A percentile compares a stretch with the other conserved stretches of the same genome.
Conservation (phyloP, 2,113 vertebrate genomes). For the Pontoporia blainvillei region DNA sequence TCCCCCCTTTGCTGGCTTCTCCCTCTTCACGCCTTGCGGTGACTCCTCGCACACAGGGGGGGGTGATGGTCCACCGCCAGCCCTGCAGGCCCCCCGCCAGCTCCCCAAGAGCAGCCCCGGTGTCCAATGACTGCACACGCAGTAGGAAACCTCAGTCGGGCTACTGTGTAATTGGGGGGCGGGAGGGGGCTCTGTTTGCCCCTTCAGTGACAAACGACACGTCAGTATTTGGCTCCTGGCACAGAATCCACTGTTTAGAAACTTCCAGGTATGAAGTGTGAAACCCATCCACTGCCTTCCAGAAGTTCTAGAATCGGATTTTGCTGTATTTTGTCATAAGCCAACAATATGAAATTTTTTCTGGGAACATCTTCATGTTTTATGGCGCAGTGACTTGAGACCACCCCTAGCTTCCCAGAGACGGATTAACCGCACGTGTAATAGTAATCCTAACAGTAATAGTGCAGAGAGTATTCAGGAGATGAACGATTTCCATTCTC, state of each 20-base stretch:
- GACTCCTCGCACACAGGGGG: background rate
- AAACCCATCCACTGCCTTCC: fast-evolving
- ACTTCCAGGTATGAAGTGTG: fast-evolving
- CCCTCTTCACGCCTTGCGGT: background rate
- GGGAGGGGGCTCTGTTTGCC: background rate
- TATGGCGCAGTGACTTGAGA: fast-evolving
- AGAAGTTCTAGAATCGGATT: fast-evolving
- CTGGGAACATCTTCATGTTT: background rate
- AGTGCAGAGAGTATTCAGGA: too few species aligned
- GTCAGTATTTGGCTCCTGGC: background rate
- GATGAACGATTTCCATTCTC: fast-evolving
- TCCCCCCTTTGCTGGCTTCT: background rate
- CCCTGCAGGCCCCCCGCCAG: background rate
- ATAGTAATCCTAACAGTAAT: too few species aligned
- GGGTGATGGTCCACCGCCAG: fast-evolving
- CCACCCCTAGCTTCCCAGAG: background rate
- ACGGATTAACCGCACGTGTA: fast-evolving
- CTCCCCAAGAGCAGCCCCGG: too few species aligned
- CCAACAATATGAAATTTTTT: background rate
- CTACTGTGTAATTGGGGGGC: too few species aligned
- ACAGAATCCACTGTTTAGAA: background rate
- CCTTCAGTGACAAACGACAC: background rate
- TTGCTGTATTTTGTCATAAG: background rate
- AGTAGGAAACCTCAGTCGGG: too few species aligned
- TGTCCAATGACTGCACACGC: background rate